These are phyloP conservation scores for Acleris cristana DNA, from an alignment of 2,888 invertebrate genomes.

Conservation along the genomic window DNA sequence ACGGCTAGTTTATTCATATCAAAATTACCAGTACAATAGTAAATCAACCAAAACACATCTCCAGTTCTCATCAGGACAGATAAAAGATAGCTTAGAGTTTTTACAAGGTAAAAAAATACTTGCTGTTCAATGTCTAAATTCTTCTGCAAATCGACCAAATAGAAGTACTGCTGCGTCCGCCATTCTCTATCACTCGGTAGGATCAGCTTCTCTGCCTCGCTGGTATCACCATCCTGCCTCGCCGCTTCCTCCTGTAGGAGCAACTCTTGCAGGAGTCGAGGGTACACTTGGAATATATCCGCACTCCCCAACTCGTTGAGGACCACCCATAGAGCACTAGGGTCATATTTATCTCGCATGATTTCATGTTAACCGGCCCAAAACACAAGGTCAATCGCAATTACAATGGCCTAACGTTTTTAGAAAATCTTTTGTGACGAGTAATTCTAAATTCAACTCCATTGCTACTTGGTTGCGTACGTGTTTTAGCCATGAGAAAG, in stretches of 20 bases:
- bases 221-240: conserved; percentile 68
- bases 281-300: conserved; percentile 87
- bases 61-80: too few relatives aligned
- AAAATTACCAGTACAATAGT: too few relatives aligned
- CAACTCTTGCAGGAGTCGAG: conserved; percentile 85
- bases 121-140: conserved; percentile 59
- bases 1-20: too few relatives aligned
- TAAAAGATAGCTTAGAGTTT: too few relatives aligned
- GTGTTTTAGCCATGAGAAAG: conserved; percentile 38
- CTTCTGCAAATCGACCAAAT: conserved; percentile 86
- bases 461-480: too few relatives aligned
- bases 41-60: too few relatives aligned
- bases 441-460: too few relatives aligned
- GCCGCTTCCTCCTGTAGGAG: conserved; percentile 79
- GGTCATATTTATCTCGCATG: conserved; percentile 68
- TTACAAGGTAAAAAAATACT: conserved; percentile 38
- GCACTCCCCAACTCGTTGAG: conserved; percentile 82
- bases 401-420: too few relatives aligned
- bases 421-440: too few relatives aligned
- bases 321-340: conserved; percentile 80
- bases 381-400: too few relatives aligned
- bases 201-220: conserved; percentile 82
- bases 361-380: conserved; percentile 34
- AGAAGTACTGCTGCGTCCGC: conserved; percentile 87
- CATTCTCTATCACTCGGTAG: conserved; percentile 88